Evolutionary conservation across 2,888 invertebrate species (phyloP).

Genomic region (Anoplius nigerrimus): DNA sequence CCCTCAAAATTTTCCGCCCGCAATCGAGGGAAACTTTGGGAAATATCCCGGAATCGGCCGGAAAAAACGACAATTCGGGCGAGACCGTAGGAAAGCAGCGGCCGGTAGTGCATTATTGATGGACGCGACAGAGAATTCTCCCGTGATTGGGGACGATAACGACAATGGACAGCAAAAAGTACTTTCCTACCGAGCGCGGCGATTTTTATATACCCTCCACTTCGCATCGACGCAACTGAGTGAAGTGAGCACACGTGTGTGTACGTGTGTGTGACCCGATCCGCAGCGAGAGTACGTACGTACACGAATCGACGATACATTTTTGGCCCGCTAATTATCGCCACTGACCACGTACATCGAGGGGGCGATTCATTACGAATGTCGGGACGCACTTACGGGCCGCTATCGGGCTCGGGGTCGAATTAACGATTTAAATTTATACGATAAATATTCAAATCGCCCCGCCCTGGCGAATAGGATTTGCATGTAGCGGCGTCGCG

Average conservation of each 20-base stretch:
- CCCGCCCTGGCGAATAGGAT: conserved; percentile 17
- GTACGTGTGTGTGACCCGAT: too few relatives aligned
- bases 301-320: not conserved
- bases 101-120: too few relatives aligned
- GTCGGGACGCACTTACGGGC: conserved; percentile 16
- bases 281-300: not conserved
- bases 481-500: conserved; percentile 20
- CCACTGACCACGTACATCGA: not conserved
- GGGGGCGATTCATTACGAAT: conserved; percentile 28
- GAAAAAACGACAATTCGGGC: too few relatives aligned
- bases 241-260: too few relatives aligned
- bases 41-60: too few relatives aligned
- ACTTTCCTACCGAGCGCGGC: not conserved
- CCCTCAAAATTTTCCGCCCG: too few relatives aligned
- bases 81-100: too few relatives aligned
- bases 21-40: too few relatives aligned
- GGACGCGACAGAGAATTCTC: too few relatives aligned
- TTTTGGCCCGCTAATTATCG: not conserved
- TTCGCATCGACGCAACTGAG: too few relatives aligned
- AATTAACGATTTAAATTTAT: conserved; percentile 53
- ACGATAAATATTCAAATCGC: conserved; percentile 48
- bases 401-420: conserved; percentile 3
- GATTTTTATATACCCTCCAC: not conserved
- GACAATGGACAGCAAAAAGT: too few relatives aligned
- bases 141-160: too few relatives aligned